Base-by-base conservation (phyloP, 2,888 invertebrate genomes). In the Leucania comma region DNA sequence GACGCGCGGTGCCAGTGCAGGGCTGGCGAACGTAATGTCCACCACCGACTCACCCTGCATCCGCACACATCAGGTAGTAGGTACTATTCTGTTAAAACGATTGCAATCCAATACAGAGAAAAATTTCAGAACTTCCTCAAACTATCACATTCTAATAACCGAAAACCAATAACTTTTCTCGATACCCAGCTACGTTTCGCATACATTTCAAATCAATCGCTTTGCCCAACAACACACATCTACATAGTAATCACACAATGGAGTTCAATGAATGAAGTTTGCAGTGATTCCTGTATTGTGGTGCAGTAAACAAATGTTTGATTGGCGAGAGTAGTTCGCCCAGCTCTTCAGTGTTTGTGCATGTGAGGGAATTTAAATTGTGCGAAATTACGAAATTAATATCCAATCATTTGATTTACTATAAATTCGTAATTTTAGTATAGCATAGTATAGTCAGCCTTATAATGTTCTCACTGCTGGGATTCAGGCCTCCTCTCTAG, bases 201-300 rank as follows among this genome's bases (percentile, higher is more conserved):
- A 57, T 3, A 46, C n/a, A 56, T 26, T 56, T 70, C 71, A 29
- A 38, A 61, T 24, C 22, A 1, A 69, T 61, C 35, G 46, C 46
- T 77, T 70, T 35, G 32, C 24, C 22, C 20, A 56, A 50, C 59
- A 35, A 56, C 38, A 59, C 48, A 32, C 22, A 61, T 56, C 46
- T 48, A 48, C 78, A 74, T 71, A 78, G 78, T 61, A 78, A 78
- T 61, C 24, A 71, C 50, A 78, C 73, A 71, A 74, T 29, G 61
- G 42, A 60, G 42, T 50, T 70, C 29, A 72, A 72, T 61, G 71
- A 70, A 71, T 56, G 78, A 56, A 73, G 48, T 42, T 32, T 42
- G 35, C 71, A 74, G 72, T 50, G 78, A 74, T 73, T 77, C 71
- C 72, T 68, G 54, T 60, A 60, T 71, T 32, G 60, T 48, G 59